phyloP scores from a whole-genome alignment of 2,888 invertebrate species.

The Sarcophaga carnaria region DNA sequence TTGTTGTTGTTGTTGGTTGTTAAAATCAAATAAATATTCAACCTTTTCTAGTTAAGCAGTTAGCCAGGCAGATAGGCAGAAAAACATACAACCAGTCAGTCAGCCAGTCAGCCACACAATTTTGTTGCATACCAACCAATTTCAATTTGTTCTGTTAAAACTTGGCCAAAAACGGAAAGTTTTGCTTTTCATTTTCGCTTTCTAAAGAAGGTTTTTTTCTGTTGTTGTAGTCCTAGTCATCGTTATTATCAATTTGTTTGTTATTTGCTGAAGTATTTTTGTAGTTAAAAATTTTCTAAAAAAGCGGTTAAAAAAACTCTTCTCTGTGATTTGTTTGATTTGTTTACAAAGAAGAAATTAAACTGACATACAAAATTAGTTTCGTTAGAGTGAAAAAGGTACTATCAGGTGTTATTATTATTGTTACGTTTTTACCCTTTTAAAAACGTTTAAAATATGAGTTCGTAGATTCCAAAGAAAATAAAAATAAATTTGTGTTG shows the following conservation, averaged over 20 bases:
- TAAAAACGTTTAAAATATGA: no score
- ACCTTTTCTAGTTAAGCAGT: conserved; percentile 36
- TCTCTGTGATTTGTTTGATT: conserved; percentile 48
- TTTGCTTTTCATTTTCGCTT: conserved; percentile 33
- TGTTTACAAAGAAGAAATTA: conserved; percentile 5
- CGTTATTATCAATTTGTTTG: conserved; percentile 2
- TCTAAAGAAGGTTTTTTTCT: conserved; percentile 33
- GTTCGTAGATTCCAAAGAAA: no score
- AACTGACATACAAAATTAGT: background rate
- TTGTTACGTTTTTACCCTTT: no score
- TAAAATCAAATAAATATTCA: conserved; percentile 48
- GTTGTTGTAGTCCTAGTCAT: background rate
- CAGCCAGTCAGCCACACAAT: no score
- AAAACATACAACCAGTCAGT: no score
- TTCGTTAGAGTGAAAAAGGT: background rate
- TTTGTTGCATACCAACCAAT: no score
- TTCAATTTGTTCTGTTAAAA: background rate
- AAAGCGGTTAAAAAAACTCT: background rate
- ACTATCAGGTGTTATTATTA: background rate
- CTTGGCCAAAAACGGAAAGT: background rate
- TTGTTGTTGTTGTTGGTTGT: conserved; percentile 8
- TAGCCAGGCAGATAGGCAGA: no score
- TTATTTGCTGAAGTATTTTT: conserved; percentile 12
- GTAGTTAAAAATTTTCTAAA: background rate
- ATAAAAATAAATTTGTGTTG: no score